phyloP scores from a whole-genome alignment of 1,140 invertebrate genomes.

The Aculops lycopersici region DNA sequence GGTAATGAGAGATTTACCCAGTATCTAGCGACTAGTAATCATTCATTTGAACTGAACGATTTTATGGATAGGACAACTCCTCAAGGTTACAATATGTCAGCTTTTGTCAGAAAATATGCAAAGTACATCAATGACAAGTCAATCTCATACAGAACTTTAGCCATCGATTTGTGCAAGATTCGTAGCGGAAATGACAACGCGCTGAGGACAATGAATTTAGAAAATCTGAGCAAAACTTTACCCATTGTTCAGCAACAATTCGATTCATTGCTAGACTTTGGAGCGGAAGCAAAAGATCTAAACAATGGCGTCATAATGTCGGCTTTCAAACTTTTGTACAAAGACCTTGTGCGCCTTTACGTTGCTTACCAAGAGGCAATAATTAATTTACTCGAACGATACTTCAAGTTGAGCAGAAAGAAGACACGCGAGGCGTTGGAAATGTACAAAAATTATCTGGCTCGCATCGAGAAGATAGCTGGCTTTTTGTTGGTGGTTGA shows the following conservation, averaged over 20 bases:
- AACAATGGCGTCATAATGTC: slow-evolving; percentile 94
- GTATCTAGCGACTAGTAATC: slow-evolving; percentile 94
- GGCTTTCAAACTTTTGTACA: slow-evolving; percentile 87
- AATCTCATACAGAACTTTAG: slow-evolving; percentile 78
- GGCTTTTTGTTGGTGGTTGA: slow-evolving; percentile 92
- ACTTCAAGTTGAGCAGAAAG: slow-evolving; percentile 99
- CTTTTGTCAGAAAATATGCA: slow-evolving; percentile 85
- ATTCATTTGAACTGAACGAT: slow-evolving; percentile 83
- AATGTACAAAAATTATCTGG: slow-evolving; percentile 93
- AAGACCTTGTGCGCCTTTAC: slow-evolving; percentile 90
- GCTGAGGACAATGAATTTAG: slow-evolving; percentile 76
- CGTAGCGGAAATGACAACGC: slow-evolving; percentile 73
- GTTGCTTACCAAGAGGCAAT: slow-evolving; percentile 99
- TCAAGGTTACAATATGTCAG: slow-evolving; percentile 95
- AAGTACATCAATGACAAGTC: slow-evolving; percentile 98
- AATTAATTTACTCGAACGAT: slow-evolving; percentile 95
- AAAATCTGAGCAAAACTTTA: slow-evolving; percentile 82
- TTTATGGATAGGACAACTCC: slow-evolving; percentile 74
- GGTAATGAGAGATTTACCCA: slow-evolving; percentile 99
- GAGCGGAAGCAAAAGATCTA: slow-evolving; percentile 79
- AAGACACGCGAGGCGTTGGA: slow-evolving; percentile 77
- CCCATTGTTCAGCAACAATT: slow-evolving; percentile 78
- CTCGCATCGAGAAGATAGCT: slow-evolving; percentile 86
- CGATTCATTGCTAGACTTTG: slow-evolving; percentile 81
- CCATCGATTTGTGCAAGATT: slow-evolving; percentile 99